Conservation (phyloP, 2,113 vertebrate genomes). For the Pituophis catenifer region DNA sequence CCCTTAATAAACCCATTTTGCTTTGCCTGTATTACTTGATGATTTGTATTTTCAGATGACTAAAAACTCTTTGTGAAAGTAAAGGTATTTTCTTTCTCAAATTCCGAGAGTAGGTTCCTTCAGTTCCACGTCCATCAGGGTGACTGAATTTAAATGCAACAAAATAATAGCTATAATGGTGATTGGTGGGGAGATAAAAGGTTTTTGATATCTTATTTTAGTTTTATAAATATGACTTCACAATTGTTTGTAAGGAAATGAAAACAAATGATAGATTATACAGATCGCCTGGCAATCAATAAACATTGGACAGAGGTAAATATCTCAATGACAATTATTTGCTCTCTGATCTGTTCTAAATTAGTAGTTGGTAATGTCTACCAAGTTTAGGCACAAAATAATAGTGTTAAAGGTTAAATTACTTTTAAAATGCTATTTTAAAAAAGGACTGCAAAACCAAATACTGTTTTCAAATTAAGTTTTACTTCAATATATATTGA, state of each 20-base stretch:
- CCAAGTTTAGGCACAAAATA: background rate
- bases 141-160: background rate
- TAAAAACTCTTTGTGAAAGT: background rate
- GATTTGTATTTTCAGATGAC: background rate
- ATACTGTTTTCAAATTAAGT: background rate
- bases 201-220: background rate
- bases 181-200: background rate
- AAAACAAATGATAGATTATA: background rate
- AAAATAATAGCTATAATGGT: background rate
- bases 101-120: background rate
- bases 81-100: too few relatives aligned
- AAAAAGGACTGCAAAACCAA: background rate
- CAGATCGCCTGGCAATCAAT: slow-evolving; percentile 5
- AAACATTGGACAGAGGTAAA: background rate
- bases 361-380: background rate
- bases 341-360: background rate
- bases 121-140: background rate
- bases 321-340: background rate
- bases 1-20: background rate
- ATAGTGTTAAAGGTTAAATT: background rate
- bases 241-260: background rate
- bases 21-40: background rate
- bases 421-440: background rate
- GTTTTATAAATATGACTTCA: background rate
- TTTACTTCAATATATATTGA: background rate